Evolutionary conservation across 1,140 invertebrate genomes (phyloP).

Genomic region (Bombus sibiricus): DNA sequence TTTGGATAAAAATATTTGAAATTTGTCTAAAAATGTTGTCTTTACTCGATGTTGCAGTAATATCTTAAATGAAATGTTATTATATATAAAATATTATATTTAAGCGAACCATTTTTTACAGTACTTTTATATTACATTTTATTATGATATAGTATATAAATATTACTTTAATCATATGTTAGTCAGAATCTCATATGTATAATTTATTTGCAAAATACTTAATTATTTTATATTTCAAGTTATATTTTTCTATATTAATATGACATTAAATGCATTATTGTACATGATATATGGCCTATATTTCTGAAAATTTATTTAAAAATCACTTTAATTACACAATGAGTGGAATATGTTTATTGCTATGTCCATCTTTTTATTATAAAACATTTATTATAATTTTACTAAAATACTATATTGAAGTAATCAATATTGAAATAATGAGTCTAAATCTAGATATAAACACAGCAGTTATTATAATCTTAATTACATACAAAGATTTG

Average conservation of each 20-base stretch:
- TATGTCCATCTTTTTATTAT: neutral
- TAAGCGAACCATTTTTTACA: neutral
- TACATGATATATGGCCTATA: constrained; percentile 46
- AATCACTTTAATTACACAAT: neutral
- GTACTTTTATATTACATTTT: constrained; percentile 4
- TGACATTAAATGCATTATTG: constrained; percentile 18
- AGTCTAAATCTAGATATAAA: neutral
- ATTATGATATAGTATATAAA: neutral
- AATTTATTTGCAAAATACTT: constrained; percentile 19
- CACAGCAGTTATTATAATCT: constrained; percentile 5
- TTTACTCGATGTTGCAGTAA: neutral
- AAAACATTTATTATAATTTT: constrained; percentile 30
- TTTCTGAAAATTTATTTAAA: constrained; percentile 26
- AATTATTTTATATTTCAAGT: neutral
- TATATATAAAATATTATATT: neutral
- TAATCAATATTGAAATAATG: constrained; percentile 15
- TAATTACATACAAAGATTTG: neutral
- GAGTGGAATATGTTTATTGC: neutral
- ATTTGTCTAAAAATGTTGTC: neutral
- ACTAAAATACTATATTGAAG: neutral
- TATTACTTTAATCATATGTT: constrained; percentile 12
- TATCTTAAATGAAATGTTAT: no score
- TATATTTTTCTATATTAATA: constrained; percentile 9
- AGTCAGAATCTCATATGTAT: constrained; percentile 21
- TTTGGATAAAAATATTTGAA: constrained; percentile 11